phyloP scores from a whole-genome alignment of 1,140 invertebrate genomes.

The Drosophila ambigua region DNA sequence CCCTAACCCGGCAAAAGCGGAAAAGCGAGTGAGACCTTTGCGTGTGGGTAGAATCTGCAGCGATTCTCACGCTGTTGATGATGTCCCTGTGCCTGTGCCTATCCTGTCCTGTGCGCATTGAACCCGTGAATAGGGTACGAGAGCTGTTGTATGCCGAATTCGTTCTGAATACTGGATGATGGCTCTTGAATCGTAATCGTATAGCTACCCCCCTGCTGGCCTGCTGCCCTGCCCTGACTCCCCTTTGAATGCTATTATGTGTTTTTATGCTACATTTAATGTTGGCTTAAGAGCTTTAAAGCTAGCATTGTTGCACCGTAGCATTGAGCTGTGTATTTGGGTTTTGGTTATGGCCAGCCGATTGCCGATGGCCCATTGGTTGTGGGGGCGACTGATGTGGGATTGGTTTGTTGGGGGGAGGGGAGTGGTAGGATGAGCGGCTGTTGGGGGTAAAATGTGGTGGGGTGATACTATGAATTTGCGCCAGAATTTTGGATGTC shows the following conservation, averaged over 20 bases:
- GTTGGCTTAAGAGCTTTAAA: slow-evolving; percentile 84
- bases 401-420: too few species aligned
- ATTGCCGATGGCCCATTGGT: slow-evolving; percentile 9
- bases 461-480: background rate
- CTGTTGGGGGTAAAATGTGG: too few species aligned
- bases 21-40: slow-evolving; percentile 22
- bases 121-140: slow-evolving; percentile 60
- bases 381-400: background rate
- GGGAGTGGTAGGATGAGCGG: too few species aligned
- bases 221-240: slow-evolving; percentile 18
- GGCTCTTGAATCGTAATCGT: slow-evolving; percentile 48
- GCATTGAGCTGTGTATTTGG: slow-evolving; percentile 54
- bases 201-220: background rate
- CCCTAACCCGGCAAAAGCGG: slow-evolving; percentile 19
- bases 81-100: slow-evolving; percentile 18
- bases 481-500: background rate
- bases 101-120: slow-evolving; percentile 62
- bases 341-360: slow-evolving; percentile 21
- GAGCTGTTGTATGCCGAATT: slow-evolving; percentile 29
- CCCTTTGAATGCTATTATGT: slow-evolving; percentile 71
- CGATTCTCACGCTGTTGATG: slow-evolving; percentile 74
- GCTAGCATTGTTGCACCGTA: slow-evolving; percentile 69
- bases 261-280: slow-evolving; percentile 84
- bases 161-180: slow-evolving; percentile 39
- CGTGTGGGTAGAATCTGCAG: slow-evolving; percentile 79